These are phyloP conservation scores for Chauna torquata DNA, from an alignment of 2,113 vertebrate species.

Conservation along the genomic window DNA sequence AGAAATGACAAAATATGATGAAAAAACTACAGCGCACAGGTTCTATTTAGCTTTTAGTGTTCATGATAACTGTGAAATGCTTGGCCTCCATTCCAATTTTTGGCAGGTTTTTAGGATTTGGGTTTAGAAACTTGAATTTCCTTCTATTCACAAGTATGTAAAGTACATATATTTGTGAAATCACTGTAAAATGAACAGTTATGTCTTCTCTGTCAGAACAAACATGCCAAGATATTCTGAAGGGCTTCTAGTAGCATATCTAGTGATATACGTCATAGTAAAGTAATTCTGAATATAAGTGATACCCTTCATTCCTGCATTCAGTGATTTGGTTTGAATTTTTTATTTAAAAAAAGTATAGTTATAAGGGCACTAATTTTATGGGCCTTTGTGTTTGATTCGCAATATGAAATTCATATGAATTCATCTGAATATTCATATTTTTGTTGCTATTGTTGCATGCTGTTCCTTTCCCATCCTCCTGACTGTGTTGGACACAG, in stretches of 20 bases:
- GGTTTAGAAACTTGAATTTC: conserved; percentile 56
- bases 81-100: conserved; percentile 34
- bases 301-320: neutral
- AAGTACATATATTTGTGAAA: neutral
- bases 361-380: neutral
- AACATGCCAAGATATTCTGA: neutral
- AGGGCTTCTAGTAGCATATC: neutral
- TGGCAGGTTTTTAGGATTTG: conserved; percentile 19
- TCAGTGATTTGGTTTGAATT: neutral
- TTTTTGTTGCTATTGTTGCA: neutral
- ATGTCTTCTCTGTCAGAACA: neutral
- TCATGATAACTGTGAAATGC: conserved; percentile 35
- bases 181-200: neutral
- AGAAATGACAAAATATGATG: neutral
- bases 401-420: neutral
- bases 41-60: neutral
- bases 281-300: neutral
- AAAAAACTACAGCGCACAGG: neutral
- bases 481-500: neutral
- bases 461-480: neutral
- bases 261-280: neutral
- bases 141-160: conserved; percentile 4
- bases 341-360: neutral
- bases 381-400: neutral
- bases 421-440: neutral